Percentiles rank a stretch among this genome's conserved stretches.
Conservation (phyloP, 2,888 invertebrate genomes). For the Phalangium opilio region DNA sequence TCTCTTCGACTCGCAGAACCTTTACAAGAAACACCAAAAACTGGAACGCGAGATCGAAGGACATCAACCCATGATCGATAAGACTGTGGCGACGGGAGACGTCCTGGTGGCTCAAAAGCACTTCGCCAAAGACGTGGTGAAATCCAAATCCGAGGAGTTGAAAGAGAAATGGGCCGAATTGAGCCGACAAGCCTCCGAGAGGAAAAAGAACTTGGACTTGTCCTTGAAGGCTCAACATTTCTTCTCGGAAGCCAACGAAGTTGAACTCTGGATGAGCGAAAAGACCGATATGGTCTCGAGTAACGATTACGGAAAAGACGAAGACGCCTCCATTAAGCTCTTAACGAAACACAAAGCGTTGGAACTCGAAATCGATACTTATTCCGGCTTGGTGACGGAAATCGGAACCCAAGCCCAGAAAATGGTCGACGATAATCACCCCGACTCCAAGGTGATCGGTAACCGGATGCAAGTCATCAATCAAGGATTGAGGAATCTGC, state of each 20-base stretch:
- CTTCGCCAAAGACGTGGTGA: slow-evolving; percentile 56
- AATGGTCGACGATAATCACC: slow-evolving; percentile 65
- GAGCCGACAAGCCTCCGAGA: slow-evolving; percentile 49
- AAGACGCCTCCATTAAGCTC: slow-evolving; percentile 78
- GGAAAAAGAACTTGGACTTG: slow-evolving; percentile 62
- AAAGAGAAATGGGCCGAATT: slow-evolving; percentile 58
- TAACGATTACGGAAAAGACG: slow-evolving; percentile 75
- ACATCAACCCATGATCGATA: slow-evolving; percentile 67
- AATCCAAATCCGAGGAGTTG: slow-evolving; percentile 53
- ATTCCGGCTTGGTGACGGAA: slow-evolving; percentile 76
- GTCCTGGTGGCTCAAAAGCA: slow-evolving; percentile 56
- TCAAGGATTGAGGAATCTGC: slow-evolving; percentile 61
- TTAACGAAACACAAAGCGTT: slow-evolving; percentile 89
- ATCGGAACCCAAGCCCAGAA: slow-evolving; percentile 73
- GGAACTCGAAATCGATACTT: slow-evolving; percentile 77
- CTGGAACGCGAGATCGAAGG: slow-evolving; percentile 75
- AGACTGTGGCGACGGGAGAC: slow-evolving; percentile 63
- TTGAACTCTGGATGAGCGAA: slow-evolving; percentile 84
- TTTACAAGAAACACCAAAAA: slow-evolving; percentile 82
- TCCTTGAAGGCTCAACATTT: slow-evolving; percentile 80
- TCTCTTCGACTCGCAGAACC: slow-evolving; percentile 77
- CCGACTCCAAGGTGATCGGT: slow-evolving; percentile 63
- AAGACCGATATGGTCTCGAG: slow-evolving; percentile 62
- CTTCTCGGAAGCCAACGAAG: slow-evolving; percentile 75
- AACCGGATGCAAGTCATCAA: slow-evolving; percentile 43